Percentiles rank a stretch among this genome's conserved stretches.
phyloP scores from a whole-genome alignment of 2,797 vertebrate species.

The Amblyopsis hoosieri region DNA sequence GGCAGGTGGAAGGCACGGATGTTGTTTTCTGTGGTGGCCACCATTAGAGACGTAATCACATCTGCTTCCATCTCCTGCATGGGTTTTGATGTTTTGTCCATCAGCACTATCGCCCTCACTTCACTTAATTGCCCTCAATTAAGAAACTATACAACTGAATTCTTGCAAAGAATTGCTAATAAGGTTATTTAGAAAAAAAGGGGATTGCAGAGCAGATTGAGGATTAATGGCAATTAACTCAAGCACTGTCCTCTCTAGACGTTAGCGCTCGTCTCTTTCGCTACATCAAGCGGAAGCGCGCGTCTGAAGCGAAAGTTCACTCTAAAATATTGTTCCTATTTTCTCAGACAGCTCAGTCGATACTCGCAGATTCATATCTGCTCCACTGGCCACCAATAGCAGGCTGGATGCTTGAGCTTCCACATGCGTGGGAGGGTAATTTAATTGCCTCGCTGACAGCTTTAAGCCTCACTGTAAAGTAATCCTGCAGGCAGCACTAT shows the following conservation, averaged over 20 bases:
- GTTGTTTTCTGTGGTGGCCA: slow-evolving; percentile 59
- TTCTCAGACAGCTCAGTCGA: slow-evolving; percentile 25
- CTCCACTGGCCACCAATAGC: slow-evolving; percentile 13
- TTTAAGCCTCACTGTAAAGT: slow-evolving; percentile 4
- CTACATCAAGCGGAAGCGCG: slow-evolving; percentile 20
- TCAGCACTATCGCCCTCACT: slow-evolving; percentile 74
- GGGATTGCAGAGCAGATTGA: slow-evolving; percentile 64
- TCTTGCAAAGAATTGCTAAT: slow-evolving; percentile 81
- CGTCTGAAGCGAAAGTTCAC: slow-evolving; percentile 23
- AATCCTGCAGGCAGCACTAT: too few relatives aligned
- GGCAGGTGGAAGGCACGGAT: slow-evolving; percentile 30
- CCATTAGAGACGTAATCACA: slow-evolving; percentile 74
- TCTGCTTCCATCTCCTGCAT: slow-evolving; percentile 51
- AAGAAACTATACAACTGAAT: slow-evolving; percentile 68
- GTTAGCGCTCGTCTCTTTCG: neutral
- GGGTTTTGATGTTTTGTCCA: slow-evolving; percentile 75
- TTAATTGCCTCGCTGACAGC: neutral
- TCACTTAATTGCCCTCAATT: slow-evolving; percentile 81
- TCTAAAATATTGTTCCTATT: slow-evolving; percentile 10
- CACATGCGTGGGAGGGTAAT: neutral
- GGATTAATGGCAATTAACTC: slow-evolving; percentile 70
- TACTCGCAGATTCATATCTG: slow-evolving; percentile 43
- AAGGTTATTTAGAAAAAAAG: slow-evolving; percentile 71
- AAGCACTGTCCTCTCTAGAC: slow-evolving; percentile 15
- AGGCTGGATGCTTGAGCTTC: neutral